These are phyloP conservation scores for Brachystomella parvula DNA, from an alignment of 1,140 invertebrate species.

Conservation along the genomic window DNA sequence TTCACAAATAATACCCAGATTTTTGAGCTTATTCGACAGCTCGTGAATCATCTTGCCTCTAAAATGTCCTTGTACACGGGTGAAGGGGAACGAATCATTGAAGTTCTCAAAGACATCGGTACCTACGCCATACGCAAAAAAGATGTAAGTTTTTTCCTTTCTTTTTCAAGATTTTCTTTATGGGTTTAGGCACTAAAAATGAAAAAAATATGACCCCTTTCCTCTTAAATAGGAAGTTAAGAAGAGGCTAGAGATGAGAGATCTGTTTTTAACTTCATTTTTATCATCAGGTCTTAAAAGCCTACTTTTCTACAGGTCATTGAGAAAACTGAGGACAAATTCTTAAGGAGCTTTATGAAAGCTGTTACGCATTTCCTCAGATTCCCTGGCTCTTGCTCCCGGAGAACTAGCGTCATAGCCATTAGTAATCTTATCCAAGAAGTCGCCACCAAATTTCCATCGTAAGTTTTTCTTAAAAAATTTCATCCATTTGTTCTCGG, in stretches of 20 bases:
- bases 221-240: too few relatives aligned
- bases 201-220: too few relatives aligned
- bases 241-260: too few relatives aligned
- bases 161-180: too few relatives aligned
- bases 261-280: too few relatives aligned
- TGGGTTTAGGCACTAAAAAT: too few relatives aligned
- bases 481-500: too few relatives aligned
- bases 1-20: constrained; percentile 21
- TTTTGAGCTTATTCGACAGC: constrained; percentile 9
- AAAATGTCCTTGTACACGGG: constrained; percentile 27
- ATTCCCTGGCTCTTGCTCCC: neutral
- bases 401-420: neutral
- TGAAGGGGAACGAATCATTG: constrained; percentile 33
- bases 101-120: constrained; percentile 22
- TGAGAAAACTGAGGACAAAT: neutral
- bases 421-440: neutral
- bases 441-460: neutral
- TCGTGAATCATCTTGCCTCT: constrained; percentile 15
- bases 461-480: too few relatives aligned
- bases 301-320: neutral
- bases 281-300: neutral
- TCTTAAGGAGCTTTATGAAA: neutral
- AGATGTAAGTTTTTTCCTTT: constrained; percentile 32
- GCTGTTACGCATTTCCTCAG: neutral
- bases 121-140: constrained; percentile 17